Base-by-base conservation (phyloP, 2,797 vertebrate genomes). In the Novumbra hubbsi region DNA sequence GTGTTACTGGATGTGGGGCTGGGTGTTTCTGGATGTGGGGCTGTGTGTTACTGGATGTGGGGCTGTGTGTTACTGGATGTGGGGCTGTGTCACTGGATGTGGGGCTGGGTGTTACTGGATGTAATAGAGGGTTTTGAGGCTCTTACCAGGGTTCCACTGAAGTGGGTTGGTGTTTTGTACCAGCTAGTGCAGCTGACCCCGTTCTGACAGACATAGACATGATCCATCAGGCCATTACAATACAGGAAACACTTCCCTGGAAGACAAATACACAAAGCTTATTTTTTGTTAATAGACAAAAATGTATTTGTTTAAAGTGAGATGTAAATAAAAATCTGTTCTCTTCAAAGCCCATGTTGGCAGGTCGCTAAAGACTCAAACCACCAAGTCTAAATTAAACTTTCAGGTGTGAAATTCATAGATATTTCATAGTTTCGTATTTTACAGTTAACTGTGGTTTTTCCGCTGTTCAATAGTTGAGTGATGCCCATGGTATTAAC, bases 181-280 rank as follows among this genome's bases (percentile, higher is more conserved):
- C 96, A 98, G 87, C 93, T 92, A 11, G 85, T 87, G 88, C 95
- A 98, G 73, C 93, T 82, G 7, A 88, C 89, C 65, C 94, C 87
- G 0, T 98, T 96, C 88, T 95, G 95, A 78, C 97, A 98, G 14
- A 99, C 92, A 0, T 97, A 98, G 70, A 99, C 83, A 75, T 98
- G 96, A 84, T 97, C 96, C 94, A 98, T 95, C 82, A 98, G 92
- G 0, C 96, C 95, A 0, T 94, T 98, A 92, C 98, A 99, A 86
- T 98, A 98, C 5, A 99, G 88, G 83, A 98, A 96, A 75, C 98
- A 98, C 84, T 95, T 98, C 95, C 97, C 97, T 98, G 91, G 38
- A 0, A 1, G 28, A 76, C 55, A 81, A 41, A 70, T 8, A 45
- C 0, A n/a, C 41, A 45, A 8, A 19, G 3, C n/a, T n/a, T n/a